Evolutionary conservation across 2,888 invertebrate species (phyloP), one percentile per base, ranked within the genome.

Genomic region (Volucella inflata): DNA sequence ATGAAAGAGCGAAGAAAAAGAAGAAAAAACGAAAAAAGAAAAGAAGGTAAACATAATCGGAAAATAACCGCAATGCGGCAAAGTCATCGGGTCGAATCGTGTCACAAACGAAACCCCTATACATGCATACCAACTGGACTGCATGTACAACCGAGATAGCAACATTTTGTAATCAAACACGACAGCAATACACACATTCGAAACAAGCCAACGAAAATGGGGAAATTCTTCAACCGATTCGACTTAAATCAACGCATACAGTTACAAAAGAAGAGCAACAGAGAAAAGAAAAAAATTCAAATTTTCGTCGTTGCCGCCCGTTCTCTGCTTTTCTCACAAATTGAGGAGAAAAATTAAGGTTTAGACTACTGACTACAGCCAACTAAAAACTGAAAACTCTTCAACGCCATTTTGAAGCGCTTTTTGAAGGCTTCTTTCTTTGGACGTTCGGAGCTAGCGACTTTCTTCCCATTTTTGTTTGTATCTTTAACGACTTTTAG

Each of bases 41-140:
- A 48, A 77, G 46, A 64, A 68, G 50, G 65, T 64, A 75, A 88
- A 87, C 88, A 87, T 72, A 89, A 89, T 89, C 88, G 89, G 89
- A 84, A 87, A 89, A 92, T 91, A 92, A 91, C 92, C 92, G 92
- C 92, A 92, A 90, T 92, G 92, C 92, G 92, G 92, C 92, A 92
- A 92, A 88, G 87, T 88, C 88, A 89, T 87, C 88, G 89, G 88
- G 88, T 88, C 90, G 90, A 90, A 91, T 90, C 91, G 91, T 91
- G 90, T 89, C 82, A 87, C 72, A 71, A 78, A 40, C 48, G 83
- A 85, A 85, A 76, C 42, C 55, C 46, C 42, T 77, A 77, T 83
- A 87, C 53, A 76, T 8, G 60, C 62, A 65, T 88, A 88, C 72
- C 88, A 89, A 88, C 87, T 88, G 87, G 87, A 79, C 16, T 87